Conservation (phyloP, 2,113 vertebrate genomes). For the Orientallactaga bullata region DNA sequence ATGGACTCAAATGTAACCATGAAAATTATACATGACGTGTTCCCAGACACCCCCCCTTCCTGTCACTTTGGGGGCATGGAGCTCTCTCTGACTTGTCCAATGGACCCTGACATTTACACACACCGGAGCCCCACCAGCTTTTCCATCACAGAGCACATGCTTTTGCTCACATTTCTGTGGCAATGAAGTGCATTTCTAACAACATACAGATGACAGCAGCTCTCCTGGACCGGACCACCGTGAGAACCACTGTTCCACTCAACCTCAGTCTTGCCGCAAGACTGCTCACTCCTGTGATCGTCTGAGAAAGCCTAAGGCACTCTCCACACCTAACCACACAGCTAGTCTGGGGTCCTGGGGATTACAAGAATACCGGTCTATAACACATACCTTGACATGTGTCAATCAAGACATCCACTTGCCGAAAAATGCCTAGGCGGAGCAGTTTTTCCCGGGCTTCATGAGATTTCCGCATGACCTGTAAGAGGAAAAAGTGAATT, state of each 20-base stretch:
- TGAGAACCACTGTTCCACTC: too few relatives aligned
- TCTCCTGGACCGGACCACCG: too few relatives aligned
- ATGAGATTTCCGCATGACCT: conserved; percentile 97
- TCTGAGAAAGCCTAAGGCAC: not conserved
- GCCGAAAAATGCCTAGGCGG: conserved; percentile 94
- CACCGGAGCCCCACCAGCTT: not conserved
- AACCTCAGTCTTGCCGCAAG: too few relatives aligned
- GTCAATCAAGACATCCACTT: conserved; percentile 97
- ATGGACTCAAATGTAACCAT: too few relatives aligned
- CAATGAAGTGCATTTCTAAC: too few relatives aligned
- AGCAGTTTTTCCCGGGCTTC: conserved; percentile 94
- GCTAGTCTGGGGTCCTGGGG: not conserved
- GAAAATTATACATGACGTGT: not conserved
- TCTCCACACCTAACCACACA: rapidly evolving
- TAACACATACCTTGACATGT: conserved; percentile 91
- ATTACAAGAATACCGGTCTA: not conserved
- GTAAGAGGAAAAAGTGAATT: not conserved
- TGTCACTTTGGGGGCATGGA: not conserved
- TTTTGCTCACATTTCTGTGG: not conserved
- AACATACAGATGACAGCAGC: too few relatives aligned
- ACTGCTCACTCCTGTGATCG: not conserved
- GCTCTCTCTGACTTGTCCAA: not conserved
- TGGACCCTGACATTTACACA: not conserved
- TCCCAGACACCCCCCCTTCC: rapidly evolving
- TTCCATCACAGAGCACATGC: not conserved